Evolutionary conservation across 2,888 invertebrate genomes (phyloP).

Genomic region (Epistrophe grossulariae): DNA sequence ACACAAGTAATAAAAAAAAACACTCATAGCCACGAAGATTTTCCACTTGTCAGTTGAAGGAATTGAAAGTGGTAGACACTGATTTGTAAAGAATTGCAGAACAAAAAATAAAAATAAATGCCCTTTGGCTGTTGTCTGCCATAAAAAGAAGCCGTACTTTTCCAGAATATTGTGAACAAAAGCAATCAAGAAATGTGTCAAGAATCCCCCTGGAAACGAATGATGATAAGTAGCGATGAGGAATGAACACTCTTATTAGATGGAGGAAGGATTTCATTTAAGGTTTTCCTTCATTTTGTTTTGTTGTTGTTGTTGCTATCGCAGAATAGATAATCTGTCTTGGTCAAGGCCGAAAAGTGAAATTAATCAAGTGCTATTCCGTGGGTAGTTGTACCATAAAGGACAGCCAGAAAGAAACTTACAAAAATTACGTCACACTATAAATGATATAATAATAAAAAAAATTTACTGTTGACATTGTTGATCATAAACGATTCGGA

Average conservation of each 20-base stretch:
- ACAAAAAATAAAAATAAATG: neutral
- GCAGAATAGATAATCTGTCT: conserved; percentile 17
- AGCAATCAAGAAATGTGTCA: conserved; percentile 43
- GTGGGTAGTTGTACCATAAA: neutral
- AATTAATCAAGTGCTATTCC: conserved; percentile 23
- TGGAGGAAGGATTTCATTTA: conserved; percentile 15
- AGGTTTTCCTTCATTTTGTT: neutral
- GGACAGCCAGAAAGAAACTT: neutral
- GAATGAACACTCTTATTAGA: neutral
- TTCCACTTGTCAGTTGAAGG: conserved; percentile 31
- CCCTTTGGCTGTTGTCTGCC: conserved; percentile 18
- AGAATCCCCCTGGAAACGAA: neutral
- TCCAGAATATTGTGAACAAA: conserved; percentile 8
- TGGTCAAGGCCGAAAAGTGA: conserved; percentile 32
- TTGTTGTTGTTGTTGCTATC: neutral
- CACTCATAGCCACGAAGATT: conserved; percentile 15
- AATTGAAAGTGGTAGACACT: conserved; percentile 29
- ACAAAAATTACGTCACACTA: conserved; percentile 25
- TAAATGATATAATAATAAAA: conserved; percentile 16
- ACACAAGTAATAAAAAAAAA: neutral
- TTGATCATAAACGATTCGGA: conserved; percentile 21
- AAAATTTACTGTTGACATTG: conserved; percentile 3
- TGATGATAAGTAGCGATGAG: conserved; percentile 22
- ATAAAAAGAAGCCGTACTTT: conserved; percentile 20
- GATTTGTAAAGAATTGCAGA: conserved; percentile 12